A percentile compares a stretch with the other conserved stretches of the same genome.
These are phyloP conservation scores for Myrmophylax atrothorax DNA, from an alignment of 2,113 vertebrate species.

Conservation along the genomic window DNA sequence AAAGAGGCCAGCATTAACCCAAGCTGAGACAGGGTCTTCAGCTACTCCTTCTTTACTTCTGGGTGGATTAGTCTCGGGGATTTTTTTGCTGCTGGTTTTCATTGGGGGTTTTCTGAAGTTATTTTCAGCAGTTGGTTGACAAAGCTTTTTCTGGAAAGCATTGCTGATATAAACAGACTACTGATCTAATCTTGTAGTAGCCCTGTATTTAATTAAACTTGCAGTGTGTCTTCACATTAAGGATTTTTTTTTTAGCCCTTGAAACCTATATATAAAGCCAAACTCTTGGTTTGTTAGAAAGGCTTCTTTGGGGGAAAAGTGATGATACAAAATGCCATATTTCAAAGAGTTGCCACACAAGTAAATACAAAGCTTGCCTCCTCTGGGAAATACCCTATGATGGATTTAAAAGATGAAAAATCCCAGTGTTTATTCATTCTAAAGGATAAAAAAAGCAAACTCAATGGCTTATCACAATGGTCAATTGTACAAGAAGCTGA, in stretches of 20 bases:
- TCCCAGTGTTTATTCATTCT: conserved; percentile 46
- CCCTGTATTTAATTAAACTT: background rate
- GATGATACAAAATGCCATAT: background rate
- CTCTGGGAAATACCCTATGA: conserved; percentile 16
- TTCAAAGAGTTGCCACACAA: conserved; percentile 7
- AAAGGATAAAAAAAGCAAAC: conserved; percentile 45
- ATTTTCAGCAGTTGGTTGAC: conserved; percentile 16
- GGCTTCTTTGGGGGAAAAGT: background rate
- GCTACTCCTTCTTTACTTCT: background rate
- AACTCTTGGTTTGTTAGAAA: background rate
- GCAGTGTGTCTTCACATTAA: background rate
- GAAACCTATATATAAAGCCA: background rate
- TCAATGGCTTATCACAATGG: conserved; percentile 26
- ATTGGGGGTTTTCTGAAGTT: background rate
- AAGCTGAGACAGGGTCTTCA: background rate
- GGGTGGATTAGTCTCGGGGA: conserved; percentile 27
- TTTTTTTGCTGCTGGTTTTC: background rate
- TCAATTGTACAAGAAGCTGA: conserved; percentile 37
- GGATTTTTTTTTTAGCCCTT: background rate
- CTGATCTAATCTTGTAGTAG: background rate
- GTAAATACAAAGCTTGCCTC: conserved; percentile 31
- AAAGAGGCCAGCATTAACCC: background rate
- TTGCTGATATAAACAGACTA: background rate
- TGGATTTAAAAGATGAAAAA: conserved; percentile 59
- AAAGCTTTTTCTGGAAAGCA: background rate